Evolutionary conservation across 2,797 vertebrate genomes (phyloP).

Genomic region (Crenuchus spilurus): DNA sequence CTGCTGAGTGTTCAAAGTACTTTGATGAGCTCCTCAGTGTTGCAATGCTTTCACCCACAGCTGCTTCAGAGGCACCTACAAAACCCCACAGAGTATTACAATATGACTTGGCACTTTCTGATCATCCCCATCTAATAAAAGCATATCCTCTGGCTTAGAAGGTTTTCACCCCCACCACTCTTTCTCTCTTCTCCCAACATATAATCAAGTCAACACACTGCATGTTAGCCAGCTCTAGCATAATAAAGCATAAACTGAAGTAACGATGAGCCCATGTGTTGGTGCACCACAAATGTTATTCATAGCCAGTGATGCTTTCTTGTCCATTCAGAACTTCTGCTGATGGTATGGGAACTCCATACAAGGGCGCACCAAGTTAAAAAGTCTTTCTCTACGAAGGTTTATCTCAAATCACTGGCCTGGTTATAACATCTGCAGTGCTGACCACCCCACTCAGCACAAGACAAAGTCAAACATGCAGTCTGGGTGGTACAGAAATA

Average conservation of each 20-base stretch:
- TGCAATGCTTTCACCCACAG: constrained; percentile 30
- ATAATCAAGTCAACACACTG: constrained; percentile 18
- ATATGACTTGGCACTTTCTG: constrained; percentile 45
- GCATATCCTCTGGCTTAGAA: constrained; percentile 7
- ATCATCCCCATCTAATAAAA: constrained; percentile 11
- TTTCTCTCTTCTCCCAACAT: constrained; percentile 5
- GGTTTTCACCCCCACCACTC: neutral
- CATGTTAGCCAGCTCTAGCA: neutral
- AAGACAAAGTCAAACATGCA: constrained; percentile 8
- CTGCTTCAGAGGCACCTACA: neutral
- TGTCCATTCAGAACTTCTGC: constrained; percentile 15
- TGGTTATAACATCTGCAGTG: neutral
- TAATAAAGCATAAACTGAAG: constrained; percentile 21
- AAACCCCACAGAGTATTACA: constrained; percentile 23
- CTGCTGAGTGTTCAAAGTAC: constrained; percentile 37
- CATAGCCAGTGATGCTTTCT: neutral
- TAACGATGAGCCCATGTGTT: neutral
- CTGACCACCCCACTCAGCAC: constrained; percentile 8
- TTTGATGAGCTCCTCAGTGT: constrained; percentile 30
- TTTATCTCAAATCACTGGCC: neutral
- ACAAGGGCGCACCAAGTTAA: constrained; percentile 8
- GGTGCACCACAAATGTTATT: constrained; percentile 1
- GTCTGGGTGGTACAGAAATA: constrained; percentile 26
- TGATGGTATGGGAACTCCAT: neutral
- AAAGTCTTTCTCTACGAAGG: neutral